Percentiles rank a stretch among this genome's conserved stretches.
phyloP scores from a whole-genome alignment of 1,140 invertebrate species.

The Trachymyrmex septentrionalis region DNA sequence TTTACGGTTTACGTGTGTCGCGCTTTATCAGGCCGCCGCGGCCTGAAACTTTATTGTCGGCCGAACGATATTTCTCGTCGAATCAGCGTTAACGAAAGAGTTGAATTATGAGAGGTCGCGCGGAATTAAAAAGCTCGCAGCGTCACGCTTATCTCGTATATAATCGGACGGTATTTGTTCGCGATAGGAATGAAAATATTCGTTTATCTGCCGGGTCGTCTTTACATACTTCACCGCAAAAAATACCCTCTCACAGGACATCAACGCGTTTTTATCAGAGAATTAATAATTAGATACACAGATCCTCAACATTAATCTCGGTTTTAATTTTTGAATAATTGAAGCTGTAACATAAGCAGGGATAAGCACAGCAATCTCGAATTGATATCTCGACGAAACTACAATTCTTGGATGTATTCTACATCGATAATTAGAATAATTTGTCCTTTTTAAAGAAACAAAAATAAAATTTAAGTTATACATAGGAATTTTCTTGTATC shows the following conservation, averaged over 20 bases:
- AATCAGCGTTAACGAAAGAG: conserved; percentile 72
- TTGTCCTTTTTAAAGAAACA: background rate
- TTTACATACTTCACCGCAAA: background rate
- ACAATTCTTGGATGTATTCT: background rate
- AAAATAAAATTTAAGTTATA: background rate
- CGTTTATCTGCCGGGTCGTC: conserved; percentile 7
- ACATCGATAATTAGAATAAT: background rate
- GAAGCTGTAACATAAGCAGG: no score
- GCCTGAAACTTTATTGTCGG: conserved; percentile 71
- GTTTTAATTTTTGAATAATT: background rate
- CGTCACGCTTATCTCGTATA: conserved; percentile 8
- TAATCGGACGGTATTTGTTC: conserved; percentile 42
- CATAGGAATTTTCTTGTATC: background rate
- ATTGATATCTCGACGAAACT: background rate
- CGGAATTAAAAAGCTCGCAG: conserved; percentile 63
- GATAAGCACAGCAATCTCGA: background rate
- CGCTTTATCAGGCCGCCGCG: conserved; percentile 67
- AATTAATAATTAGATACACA: background rate
- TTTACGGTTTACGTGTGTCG: conserved; percentile 57
- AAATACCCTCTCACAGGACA: background rate
- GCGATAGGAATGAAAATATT: conserved; percentile 19
- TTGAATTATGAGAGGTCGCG: conserved; percentile 36
- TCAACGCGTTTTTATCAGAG: background rate
- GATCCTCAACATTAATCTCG: background rate
- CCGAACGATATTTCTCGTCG: conserved; percentile 71